Conservation (phyloP, 2,113 vertebrate genomes). For the Rattus rattus region DNA sequence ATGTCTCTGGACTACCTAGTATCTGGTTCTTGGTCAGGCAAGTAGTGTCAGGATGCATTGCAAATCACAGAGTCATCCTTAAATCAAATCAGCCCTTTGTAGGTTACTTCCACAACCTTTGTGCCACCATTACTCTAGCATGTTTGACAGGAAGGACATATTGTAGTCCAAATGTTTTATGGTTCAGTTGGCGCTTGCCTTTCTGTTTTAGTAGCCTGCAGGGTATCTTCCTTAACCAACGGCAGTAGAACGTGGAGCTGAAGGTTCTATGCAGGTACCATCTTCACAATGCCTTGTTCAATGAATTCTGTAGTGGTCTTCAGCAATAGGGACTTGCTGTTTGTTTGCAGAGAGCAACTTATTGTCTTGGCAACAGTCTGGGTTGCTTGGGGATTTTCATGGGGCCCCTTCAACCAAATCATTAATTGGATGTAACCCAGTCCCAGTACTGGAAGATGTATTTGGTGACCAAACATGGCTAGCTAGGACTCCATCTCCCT, state of each 20-base stretch:
- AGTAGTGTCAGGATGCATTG: neutral
- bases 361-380: neutral
- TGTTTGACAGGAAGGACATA: neutral
- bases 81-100: neutral
- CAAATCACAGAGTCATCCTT: no score
- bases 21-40: neutral
- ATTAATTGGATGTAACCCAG: neutral
- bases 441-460: neutral
- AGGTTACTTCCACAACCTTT: neutral
- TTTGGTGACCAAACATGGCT: neutral
- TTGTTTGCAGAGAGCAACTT: neutral
- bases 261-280: neutral
- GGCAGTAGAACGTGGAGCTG: neutral
- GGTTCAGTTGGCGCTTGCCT: neutral
- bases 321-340: neutral
- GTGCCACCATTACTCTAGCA: neutral
- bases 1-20: neutral
- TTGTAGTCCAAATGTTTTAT: neutral
- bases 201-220: neutral
- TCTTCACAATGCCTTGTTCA: neutral
- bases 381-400: neutral
- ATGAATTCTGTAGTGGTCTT: neutral
- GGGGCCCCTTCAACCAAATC: neutral
- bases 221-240: neutral
- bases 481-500: neutral